These are phyloP conservation scores for Drosophila subquinaria DNA, from an alignment of 2,888 invertebrate species.

Conservation along the genomic window DNA sequence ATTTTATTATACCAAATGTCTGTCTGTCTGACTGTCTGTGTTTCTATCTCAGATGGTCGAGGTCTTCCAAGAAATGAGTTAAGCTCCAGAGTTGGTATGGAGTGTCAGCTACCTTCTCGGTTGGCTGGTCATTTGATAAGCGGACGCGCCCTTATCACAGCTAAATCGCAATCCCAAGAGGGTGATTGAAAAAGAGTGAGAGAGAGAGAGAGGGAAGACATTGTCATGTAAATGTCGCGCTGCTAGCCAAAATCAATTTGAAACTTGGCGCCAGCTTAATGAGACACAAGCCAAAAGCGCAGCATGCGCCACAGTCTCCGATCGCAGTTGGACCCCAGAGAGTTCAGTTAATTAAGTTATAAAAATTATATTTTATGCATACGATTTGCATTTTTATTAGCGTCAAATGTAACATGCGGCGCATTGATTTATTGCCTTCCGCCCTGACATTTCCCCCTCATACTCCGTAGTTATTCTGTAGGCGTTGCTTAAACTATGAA, in stretches of 20 bases:
- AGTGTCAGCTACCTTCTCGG: conserved; percentile 24
- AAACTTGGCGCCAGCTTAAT: conserved; percentile 73
- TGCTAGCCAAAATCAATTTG: conserved; percentile 71
- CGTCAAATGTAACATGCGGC: conserved; percentile 71
- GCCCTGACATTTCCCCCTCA: not conserved
- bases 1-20: conserved; percentile 78
- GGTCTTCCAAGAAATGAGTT: conserved; percentile 59
- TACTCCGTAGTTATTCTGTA: conserved; percentile 34
- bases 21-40: conserved; percentile 12
- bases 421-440: conserved; percentile 64
- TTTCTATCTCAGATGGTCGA: conserved; percentile 50
- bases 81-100: conserved; percentile 18
- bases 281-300: conserved; percentile 63
- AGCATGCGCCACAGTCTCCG: conserved; percentile 53
- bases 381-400: conserved; percentile 77
- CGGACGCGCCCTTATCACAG: conserved; percentile 56
- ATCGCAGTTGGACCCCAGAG: conserved; percentile 9
- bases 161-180: conserved; percentile 44
- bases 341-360: conserved; percentile 71
- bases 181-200: not conserved
- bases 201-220: not conserved
- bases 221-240: conserved; percentile 72
- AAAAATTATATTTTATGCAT: conserved; percentile 81
- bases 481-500: conserved; percentile 34
- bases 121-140: conserved; percentile 66